phyloP scores from a whole-genome alignment of 2,113 vertebrate genomes.

The Amazona guildingii region DNA sequence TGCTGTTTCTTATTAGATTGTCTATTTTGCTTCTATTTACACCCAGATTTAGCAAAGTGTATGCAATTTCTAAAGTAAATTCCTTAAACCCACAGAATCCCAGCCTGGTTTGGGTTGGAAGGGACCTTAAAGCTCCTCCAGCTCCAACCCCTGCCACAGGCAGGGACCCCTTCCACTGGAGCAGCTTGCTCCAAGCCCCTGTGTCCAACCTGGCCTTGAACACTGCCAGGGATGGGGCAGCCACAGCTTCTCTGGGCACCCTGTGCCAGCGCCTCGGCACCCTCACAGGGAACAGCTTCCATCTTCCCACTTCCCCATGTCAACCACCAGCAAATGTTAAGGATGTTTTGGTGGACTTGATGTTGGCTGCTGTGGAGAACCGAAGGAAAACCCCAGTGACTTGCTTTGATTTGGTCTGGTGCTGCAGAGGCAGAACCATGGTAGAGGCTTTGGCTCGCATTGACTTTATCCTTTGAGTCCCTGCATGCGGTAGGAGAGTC shows the following conservation, averaged over 20 bases:
- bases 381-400: rapidly evolving
- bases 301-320: background rate
- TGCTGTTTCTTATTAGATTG: background rate
- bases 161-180: background rate
- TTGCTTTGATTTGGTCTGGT: background rate
- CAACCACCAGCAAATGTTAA: background rate
- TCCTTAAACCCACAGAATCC: background rate
- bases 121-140: background rate
- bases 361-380: background rate
- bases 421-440: background rate
- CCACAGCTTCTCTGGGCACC: background rate
- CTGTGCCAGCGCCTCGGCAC: background rate
- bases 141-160: background rate
- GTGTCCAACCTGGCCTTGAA: too few species aligned
- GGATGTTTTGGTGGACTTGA: background rate
- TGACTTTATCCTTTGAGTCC: background rate
- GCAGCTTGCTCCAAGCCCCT: too few species aligned
- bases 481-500: rapidly evolving
- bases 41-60: background rate
- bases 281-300: background rate
- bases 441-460: background rate
- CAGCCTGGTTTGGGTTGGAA: background rate
- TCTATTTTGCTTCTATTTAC: background rate
- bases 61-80: background rate
- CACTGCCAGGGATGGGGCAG: too few species aligned